These are phyloP conservation scores for Apogon talboti DNA, from an alignment of 2,797 vertebrate genomes.

Conservation along the genomic window DNA sequence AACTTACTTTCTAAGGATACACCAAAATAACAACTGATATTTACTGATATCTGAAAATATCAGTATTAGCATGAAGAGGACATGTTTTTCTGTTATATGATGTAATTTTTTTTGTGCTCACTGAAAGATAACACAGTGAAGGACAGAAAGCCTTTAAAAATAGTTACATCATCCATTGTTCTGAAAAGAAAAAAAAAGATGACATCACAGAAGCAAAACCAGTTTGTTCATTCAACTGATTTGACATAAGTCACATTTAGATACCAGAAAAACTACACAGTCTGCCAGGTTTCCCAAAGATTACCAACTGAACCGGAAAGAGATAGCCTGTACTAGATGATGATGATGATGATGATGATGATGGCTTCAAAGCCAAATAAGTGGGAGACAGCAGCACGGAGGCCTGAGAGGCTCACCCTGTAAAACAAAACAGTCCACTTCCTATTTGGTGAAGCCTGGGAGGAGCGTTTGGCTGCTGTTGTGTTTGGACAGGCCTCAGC, in stretches of 20 bases:
- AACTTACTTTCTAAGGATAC: no score
- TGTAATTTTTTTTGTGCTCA: no score
- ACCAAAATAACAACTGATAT: no score
- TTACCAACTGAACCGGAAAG: conserved; percentile 21
- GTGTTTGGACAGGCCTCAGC: conserved; percentile 67
- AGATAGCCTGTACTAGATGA: conserved; percentile 8
- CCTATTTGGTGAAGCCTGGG: conserved; percentile 68
- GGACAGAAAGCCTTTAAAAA: no score
- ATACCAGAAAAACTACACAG: conserved; percentile 8
- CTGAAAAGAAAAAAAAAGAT: no score
- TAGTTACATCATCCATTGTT: no score
- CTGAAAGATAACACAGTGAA: no score
- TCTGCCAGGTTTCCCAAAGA: conserved; percentile 12
- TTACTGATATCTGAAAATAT: no score
- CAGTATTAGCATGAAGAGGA: no score
- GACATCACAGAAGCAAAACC: no score
- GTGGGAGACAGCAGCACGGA: conserved; percentile 45
- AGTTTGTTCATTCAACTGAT: neutral
- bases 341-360: no score
- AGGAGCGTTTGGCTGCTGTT: conserved; percentile 60
- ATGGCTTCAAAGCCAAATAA: conserved; percentile 51
- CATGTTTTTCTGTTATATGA: no score
- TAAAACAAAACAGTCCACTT: conserved; percentile 78
- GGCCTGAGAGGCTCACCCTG: conserved; percentile 54
- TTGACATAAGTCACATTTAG: neutral